phyloP scores from a whole-genome alignment of 2,113 vertebrate species.

The Amazona guildingii region DNA sequence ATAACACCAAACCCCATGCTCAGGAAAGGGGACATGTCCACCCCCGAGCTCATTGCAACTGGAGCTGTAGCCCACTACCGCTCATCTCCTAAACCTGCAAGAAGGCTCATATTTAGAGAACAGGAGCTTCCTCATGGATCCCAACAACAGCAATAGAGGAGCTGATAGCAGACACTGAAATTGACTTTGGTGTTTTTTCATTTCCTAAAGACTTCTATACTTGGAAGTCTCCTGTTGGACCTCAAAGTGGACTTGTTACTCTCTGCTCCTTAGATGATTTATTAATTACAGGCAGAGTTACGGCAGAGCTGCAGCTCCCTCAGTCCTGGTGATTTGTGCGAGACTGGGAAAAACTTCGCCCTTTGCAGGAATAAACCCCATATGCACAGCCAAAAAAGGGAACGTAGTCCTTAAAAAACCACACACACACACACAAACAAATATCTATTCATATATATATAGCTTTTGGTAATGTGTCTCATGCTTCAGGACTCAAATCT shows the following conservation, averaged over 20 bases:
- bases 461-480: background rate
- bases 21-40: background rate
- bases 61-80: background rate
- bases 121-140: background rate
- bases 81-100: background rate
- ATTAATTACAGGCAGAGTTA: slow-evolving; percentile 58
- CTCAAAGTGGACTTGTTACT: slow-evolving; percentile 50
- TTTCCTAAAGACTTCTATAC: background rate
- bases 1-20: background rate
- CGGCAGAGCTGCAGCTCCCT: background rate
- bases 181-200: background rate
- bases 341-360: background rate
- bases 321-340: slow-evolving; percentile 18
- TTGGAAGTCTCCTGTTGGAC: slow-evolving; percentile 43
- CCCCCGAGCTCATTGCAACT: background rate
- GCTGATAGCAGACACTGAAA: background rate
- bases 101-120: background rate
- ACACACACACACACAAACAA: background rate
- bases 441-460: background rate
- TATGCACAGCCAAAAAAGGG: background rate
- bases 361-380: slow-evolving; percentile 20
- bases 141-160: background rate
- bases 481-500: slow-evolving; percentile 19
- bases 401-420: background rate
- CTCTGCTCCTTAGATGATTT: slow-evolving; percentile 56